These are phyloP conservation scores for Pharmacophagus antenor DNA, from an alignment of 2,888 invertebrate genomes.

Conservation along the genomic window DNA sequence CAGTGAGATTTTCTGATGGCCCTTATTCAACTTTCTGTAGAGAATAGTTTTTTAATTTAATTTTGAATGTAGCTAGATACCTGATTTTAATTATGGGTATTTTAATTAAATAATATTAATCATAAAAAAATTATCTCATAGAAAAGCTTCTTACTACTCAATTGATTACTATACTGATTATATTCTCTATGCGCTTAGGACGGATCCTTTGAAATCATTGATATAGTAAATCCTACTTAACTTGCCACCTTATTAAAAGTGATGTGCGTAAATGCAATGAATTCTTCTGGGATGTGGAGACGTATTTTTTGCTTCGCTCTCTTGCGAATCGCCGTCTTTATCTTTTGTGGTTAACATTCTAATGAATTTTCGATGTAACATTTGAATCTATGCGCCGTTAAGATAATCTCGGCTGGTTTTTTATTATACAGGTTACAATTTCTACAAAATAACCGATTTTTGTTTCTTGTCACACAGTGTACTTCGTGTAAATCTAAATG, in stretches of 20 bases:
- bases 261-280: constrained; percentile 22
- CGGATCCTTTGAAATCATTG: constrained; percentile 5
- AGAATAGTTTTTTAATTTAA: no score
- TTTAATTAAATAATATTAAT: no score
- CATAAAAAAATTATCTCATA: no score
- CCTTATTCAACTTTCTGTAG: no score
- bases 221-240: constrained; percentile 23
- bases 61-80: no score
- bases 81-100: no score
- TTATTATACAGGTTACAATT: background rate
- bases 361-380: constrained; percentile 57
- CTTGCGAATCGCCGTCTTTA: constrained; percentile 36
- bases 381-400: constrained; percentile 31
- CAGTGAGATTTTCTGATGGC: no score
- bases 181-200: constrained; percentile 58
- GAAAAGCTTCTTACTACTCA: no score
- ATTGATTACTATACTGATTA: no score
- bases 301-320: constrained; percentile 27
- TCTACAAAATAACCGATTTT: no score
- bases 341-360: constrained; percentile 54
- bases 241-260: constrained; percentile 23
- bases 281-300: constrained; percentile 19
- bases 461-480: no score
- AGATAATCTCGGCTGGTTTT: constrained; percentile 25
- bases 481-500: no score